Conservation (phyloP, 2,888 invertebrate genomes). For the Leptarthrus brevirostris region DNA sequence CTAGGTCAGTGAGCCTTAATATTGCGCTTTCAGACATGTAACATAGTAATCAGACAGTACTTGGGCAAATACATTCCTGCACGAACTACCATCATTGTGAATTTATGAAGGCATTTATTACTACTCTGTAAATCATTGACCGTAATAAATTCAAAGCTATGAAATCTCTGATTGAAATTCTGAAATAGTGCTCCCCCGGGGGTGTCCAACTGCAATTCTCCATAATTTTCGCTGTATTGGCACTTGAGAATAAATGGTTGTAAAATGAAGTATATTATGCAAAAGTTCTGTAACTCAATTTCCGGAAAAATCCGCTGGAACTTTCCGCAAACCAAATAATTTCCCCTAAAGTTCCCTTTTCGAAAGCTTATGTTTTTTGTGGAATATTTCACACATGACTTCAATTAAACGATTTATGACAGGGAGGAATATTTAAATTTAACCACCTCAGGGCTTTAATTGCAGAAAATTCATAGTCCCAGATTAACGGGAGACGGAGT, state of each 20-base stretch:
- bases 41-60: conserved; percentile 11
- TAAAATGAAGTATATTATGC: conserved; percentile 21
- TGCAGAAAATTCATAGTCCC: too few relatives aligned
- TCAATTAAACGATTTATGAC: too few relatives aligned
- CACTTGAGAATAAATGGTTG: conserved; percentile 30
- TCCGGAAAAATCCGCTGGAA: conserved; percentile 18
- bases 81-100: conserved; percentile 35
- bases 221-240: conserved; percentile 29
- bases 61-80: conserved; percentile 33
- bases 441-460: too few relatives aligned
- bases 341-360: conserved; percentile 20
- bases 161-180: conserved; percentile 52
- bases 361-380: too few relatives aligned
- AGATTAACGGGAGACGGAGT: too few relatives aligned
- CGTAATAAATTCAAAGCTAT: conserved; percentile 49
- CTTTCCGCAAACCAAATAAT: conserved; percentile 8
- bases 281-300: conserved; percentile 31
- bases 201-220: background rate
- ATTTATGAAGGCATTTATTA: conserved; percentile 51
- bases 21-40: conserved; percentile 15
- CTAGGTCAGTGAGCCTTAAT: conserved; percentile 12
- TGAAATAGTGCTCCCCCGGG: conserved; percentile 32
- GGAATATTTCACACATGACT: too few relatives aligned
- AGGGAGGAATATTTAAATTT: too few relatives aligned
- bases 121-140: conserved; percentile 50